Base-by-base conservation (phyloP, 2,113 vertebrate genomes). In the Megaceryle maxima region DNA sequence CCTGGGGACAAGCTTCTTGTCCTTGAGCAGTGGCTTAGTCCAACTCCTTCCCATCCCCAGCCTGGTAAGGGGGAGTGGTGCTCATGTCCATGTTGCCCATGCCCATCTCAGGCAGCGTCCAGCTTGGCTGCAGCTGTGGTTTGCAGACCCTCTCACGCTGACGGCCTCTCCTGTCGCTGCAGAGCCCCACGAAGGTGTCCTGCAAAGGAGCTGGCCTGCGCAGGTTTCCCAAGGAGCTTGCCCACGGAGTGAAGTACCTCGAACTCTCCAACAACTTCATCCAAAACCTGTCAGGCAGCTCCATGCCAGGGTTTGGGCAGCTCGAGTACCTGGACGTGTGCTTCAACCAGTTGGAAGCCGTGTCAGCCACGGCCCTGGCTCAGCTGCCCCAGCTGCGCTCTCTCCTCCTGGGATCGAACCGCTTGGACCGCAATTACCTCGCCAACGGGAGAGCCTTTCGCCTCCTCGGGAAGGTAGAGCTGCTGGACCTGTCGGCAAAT, bases 251-350 rank as follows among this genome's bases (percentile, higher is more conserved):
- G 13, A 96, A 95, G 96, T 91, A 95, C 66, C 96, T 99, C 1
- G 98, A 98, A 95, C 94, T 99, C 84, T 98, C 98, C 96, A 97
- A 98, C 95, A 99, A 99, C 95, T 93, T 98, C 95, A 98, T 99
- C 94, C 97, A 92, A 96, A 97, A 96, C 92, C 92, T 99, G 75
- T 95, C 92, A 12, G 82, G 77, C 18, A 55, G 68, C 74, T 62
- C 29, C 69, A 79, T 87, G 63, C 84, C 97, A 13, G 87, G 80
- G 55, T 90, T 98, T 69, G 94, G 90, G 86, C 97, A 95, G 72
- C 97, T 99, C 59, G 96, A 98, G 83, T 93, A 97, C 90, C 97
- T 99, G 92, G 97, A 98, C 70, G 6, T 99, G 87, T 82, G 96
- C 95, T 95, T 75, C 90, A 99, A 98, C 96, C 97, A 97, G 93